phyloP scores from a whole-genome alignment of 2,797 vertebrate species.

The Bradypodion pumilum region DNA sequence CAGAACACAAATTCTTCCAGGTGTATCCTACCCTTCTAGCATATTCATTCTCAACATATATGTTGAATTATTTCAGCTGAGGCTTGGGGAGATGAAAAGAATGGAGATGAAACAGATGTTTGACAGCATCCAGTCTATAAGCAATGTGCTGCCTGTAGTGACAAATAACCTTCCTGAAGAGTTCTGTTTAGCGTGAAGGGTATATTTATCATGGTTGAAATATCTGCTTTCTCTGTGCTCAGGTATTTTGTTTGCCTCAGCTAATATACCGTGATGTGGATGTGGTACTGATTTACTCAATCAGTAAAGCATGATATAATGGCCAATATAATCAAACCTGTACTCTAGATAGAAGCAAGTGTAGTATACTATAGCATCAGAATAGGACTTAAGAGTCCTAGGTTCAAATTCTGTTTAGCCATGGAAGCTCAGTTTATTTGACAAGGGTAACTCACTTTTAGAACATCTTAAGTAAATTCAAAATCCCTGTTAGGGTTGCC shows the following conservation, averaged over 20 bases:
- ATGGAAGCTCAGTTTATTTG: too few relatives aligned
- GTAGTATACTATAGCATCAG: too few relatives aligned
- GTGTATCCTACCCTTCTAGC: background rate
- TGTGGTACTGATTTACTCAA: background rate
- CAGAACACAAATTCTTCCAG: background rate
- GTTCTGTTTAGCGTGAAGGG: background rate
- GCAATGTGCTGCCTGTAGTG: accelerated
- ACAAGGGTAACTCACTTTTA: too few relatives aligned
- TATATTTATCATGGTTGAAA: background rate
- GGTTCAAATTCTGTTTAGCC: too few relatives aligned
- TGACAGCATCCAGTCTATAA: background rate
- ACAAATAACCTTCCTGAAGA: background rate
- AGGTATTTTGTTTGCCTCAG: background rate
- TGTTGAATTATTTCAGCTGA: background rate
- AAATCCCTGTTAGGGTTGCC: too few relatives aligned
- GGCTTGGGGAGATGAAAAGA: background rate
- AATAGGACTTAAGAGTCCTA: too few relatives aligned
- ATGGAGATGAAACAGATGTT: background rate
- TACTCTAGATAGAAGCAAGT: background rate
- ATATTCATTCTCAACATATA: background rate
- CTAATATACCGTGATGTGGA: background rate
- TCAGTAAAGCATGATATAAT: background rate
- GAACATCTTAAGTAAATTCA: too few relatives aligned
- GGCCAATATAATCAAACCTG: background rate
- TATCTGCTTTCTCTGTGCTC: background rate